Evolutionary conservation across 1,140 invertebrate species (phyloP), one percentile per base, ranked within the genome.

Genomic region (Neodiprion virginianus): DNA sequence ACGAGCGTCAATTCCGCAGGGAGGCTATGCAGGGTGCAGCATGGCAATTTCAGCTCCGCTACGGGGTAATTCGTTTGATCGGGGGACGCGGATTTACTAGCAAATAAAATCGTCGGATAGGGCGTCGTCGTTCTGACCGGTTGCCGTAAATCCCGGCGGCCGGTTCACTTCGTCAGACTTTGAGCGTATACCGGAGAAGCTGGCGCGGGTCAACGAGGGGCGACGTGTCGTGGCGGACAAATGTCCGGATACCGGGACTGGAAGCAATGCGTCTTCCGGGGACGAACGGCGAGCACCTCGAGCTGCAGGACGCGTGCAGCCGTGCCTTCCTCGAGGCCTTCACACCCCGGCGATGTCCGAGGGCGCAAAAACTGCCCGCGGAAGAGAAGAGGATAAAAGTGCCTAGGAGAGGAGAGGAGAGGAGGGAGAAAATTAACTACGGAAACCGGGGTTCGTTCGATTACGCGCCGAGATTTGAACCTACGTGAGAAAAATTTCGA

Each of bases 41-140:
- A 5, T 3, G 28, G 28, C 28, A 40, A 40, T 40, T 40, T 14
- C 68, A 12, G 68, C 28, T 69, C 61, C 17, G 12, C 12, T 17
- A 14, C 67, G 14, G 72, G 76, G 73, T 65, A 75, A 78, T 69
- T 49, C 28, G 48, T 8, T 72, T 49, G 14, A 48, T 76, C 47
- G 49, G 68, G 69, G 40, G 28, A 61, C 17, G 72, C 40, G 68
- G 23, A 40, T 21, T 67, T 23, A 74, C 67, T 21, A 21, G 8
- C 67, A 12, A 69, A 69, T 69, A 69, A 69, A 69, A 69, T 21
- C 61, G 61, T 14, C 14, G 21, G 67, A 14, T 11, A 14, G 67
- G 40, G 67, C 67, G 67, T 69, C 40, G 40, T 17, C 11, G n/a
- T 40, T 65, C 61, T 65, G 12, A 65, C 61, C 17, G 17, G 40